Base-by-base conservation (phyloP, 2,797 vertebrate species). In the Coranthus polyacanthus region DNA sequence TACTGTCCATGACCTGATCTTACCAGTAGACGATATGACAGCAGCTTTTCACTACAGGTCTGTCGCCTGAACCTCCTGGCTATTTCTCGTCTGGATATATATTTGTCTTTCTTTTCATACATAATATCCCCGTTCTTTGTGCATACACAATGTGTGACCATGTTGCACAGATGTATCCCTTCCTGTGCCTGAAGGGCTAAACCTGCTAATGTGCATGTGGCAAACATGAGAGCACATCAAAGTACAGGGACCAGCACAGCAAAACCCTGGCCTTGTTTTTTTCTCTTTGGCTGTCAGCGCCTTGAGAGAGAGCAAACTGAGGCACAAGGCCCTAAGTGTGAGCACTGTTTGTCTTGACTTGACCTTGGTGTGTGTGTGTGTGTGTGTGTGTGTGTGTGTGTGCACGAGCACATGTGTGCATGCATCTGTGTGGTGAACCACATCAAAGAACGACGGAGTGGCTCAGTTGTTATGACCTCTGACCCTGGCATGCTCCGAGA, bases 391-490 rank as follows among this genome's bases (percentile, higher is more conserved):
- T 26, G 24, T 29, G 57, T n/a, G 72, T 12, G 6, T 17, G 49
- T 6, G 47, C 20, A 20, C 18, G 60, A 17, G 24, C 13, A 12
- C 51, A 62, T 38, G 18, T 50, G 39, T 29, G 74, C 46, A 36
- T 1, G 49, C 58, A 72, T 87, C 64, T 76, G 81, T 74, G 78
- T 51, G 72, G 84, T 21, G 43, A 79, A 86, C 84, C 85, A 90
- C 91, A 85, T 92, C 86, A 90, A 92, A 92, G 82, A 47, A 46
- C 29, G 9, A 68, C 18, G 8, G 74, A 75, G 81, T 65, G 64
- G 74, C 84, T 91, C 81, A 88, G 88, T 88, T 90, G 86, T 90
- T 83, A n/a, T 72, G 87, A 91, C 88, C 90, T 84, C 63, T 90
- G 85, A 91, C 83, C 89, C 83, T 22, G 81, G 88, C 88, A 67